Conservation (phyloP, 2,797 vertebrate species). For the Chromis chromis region DNA sequence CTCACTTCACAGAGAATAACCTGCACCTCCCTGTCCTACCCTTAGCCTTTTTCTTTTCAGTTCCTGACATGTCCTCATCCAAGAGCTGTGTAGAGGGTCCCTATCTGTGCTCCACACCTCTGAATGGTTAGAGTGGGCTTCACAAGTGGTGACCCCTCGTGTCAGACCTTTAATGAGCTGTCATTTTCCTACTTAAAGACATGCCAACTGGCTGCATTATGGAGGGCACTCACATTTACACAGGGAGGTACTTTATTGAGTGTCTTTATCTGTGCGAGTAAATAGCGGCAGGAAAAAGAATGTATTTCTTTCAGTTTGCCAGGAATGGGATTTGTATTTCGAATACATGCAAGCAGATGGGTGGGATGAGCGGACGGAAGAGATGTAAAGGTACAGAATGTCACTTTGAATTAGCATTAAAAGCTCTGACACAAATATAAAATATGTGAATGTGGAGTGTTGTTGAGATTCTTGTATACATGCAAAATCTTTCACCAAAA, state of each 20-base stretch:
- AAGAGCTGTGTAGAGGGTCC: slow-evolving; percentile 62
- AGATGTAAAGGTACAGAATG: slow-evolving; percentile 9
- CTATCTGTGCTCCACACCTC: slow-evolving; percentile 59
- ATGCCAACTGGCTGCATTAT: slow-evolving; percentile 69
- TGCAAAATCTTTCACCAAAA: background rate
- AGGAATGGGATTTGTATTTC: slow-evolving; percentile 23
- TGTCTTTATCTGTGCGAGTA: slow-evolving; percentile 23
- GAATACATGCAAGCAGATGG: slow-evolving; percentile 15
- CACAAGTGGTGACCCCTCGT: slow-evolving; percentile 64
- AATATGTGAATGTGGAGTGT: background rate
- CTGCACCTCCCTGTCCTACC: slow-evolving; percentile 32
- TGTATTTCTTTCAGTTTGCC: slow-evolving; percentile 15
- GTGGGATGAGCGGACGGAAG: background rate
- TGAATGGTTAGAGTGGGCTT: slow-evolving; percentile 65
- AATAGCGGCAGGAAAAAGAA: slow-evolving; percentile 8
- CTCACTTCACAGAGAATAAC: slow-evolving; percentile 56
- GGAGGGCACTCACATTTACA: slow-evolving; percentile 45
- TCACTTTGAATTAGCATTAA: slow-evolving; percentile 4
- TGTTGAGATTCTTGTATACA: slow-evolving; percentile 6
- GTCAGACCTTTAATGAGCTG: slow-evolving; percentile 80
- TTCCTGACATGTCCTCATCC: slow-evolving; percentile 65
- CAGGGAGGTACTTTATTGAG: slow-evolving; percentile 5
- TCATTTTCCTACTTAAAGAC: slow-evolving; percentile 65
- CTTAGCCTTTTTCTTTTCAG: slow-evolving; percentile 64
- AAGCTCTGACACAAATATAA: slow-evolving; percentile 12